Evolutionary conservation across 2,797 vertebrate genomes (phyloP), one percentile per base, ranked within the genome.

Genomic region (Trematomus bernacchii): DNA sequence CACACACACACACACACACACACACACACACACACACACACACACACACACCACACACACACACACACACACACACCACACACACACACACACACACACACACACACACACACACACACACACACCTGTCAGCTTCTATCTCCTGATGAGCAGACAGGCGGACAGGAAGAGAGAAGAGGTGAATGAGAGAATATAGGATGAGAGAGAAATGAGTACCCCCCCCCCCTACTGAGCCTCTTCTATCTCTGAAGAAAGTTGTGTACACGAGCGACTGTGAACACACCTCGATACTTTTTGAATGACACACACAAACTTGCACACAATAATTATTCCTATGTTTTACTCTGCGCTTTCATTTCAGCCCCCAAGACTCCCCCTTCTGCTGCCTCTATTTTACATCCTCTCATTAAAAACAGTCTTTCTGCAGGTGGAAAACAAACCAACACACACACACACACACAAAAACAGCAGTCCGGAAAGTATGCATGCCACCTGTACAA

Each of bases 71-170:
- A 80, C 77, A 3, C 68, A 73, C 19, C 71, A 76, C 18, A 64
- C 10, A 12, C 68, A 62, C 62, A 74, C 61, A 76, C 46, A 72
- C 59, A 80, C 80, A 84, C 77, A 83, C 44, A 58, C n/a, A 46
- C 44, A 65, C 65, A 3, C 68, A 73, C 19, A 18, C 27, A 71
- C 44, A 57, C 2, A 8, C 69, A 60, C 60, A 68, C 58, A 77
- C 50, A 74, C 53, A 80, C 77, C 86, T 87, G 91, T 87, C 90
- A 88, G 82, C 85, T 83, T 73, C 71, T 55, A 87, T 92, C 83
- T 87, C 76, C 80, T 72, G 79, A 86, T 85, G 76, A 80, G 76
- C 77, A 51, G 66, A 84, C 77, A 86, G 65, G 71, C 68, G 2
- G 79, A 82, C 73, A 74, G 64, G 57, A 83, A 61, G 61, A 76